Conservation (phyloP, 2,797 vertebrate species). For the Pterois miles region DNA sequence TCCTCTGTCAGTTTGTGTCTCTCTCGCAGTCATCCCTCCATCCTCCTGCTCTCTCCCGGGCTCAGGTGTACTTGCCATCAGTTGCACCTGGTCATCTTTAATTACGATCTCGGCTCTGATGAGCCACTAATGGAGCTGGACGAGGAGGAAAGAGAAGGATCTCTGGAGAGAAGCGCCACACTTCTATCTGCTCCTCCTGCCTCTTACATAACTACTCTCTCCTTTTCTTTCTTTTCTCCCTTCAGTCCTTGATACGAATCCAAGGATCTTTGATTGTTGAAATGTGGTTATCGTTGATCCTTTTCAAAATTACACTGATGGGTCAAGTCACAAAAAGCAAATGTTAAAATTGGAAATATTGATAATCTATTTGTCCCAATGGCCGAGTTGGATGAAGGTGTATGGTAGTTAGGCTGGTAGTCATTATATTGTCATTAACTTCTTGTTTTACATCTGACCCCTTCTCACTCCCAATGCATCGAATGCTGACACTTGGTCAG, state of each 20-base stretch:
- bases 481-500: no score
- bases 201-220: neutral
- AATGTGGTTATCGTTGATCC: neutral
- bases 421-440: no score
- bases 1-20: constrained; percentile 31
- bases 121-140: constrained; percentile 40
- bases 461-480: no score
- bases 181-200: neutral
- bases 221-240: neutral
- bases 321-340: neutral
- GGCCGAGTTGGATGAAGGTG: neutral
- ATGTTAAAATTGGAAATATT: neutral
- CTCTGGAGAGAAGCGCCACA: constrained; percentile 3
- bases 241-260: neutral
- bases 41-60: constrained; percentile 25
- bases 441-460: no score
- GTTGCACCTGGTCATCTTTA: constrained; percentile 47
- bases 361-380: neutral
- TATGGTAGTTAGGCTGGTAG: neutral
- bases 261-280: neutral
- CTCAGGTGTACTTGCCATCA: constrained; percentile 30
- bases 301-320: neutral
- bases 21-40: constrained; percentile 19
- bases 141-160: constrained; percentile 11
- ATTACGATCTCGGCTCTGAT: constrained; percentile 55